Base-by-base conservation (phyloP, 2,888 invertebrate genomes). In the Cynaeus angustus region DNA sequence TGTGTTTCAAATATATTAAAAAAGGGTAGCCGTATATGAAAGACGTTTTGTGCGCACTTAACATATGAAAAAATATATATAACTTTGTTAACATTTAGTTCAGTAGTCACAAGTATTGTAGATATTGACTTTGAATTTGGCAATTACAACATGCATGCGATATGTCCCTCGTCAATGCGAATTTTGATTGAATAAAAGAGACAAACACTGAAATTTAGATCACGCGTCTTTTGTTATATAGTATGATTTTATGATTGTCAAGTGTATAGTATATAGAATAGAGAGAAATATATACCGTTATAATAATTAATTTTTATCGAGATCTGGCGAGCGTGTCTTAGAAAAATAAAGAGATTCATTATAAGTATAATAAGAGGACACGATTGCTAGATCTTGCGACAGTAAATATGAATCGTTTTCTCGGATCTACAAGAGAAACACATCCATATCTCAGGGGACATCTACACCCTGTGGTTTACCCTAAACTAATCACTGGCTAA, bases 71-170 rank as follows among this genome's bases (percentile, higher is more conserved):
- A 83, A 83, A 83, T 83, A 21, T 21, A 21, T 21, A 83, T 80
- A 66, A 45, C 83, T 88, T 87, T 88, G 73, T 76, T 79, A 88
- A 88, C 87, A 88, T 87, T 88, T 66, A 66, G 55, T 65, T 64
- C 64, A 38, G 50, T 87, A 85, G 86, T 86, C 81, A 84, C 80
- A 81, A 79, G 77, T 80, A 79, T 83, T 83, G 83, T 85, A 85
- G 83, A 89, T 89, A 89, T 89, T 89, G 89, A 89, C 89, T 89
- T 89, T 87, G 86, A 83, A 89, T 89, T 90, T 90, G 89, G 89
- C 89, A 89, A 84, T 84, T 33, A 66, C 37, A 55, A 80, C 81
- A 80, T 82, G 81, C 81, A 83, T 80, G 83, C 82, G 81, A 81
- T 81, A 81, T 83, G 81, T 81, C 79, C 70, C 74, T 75, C 74